Evolutionary conservation across 1,140 invertebrate genomes (phyloP), one percentile per base, ranked within the genome.

Genomic region (Leptinotarsa texana): DNA sequence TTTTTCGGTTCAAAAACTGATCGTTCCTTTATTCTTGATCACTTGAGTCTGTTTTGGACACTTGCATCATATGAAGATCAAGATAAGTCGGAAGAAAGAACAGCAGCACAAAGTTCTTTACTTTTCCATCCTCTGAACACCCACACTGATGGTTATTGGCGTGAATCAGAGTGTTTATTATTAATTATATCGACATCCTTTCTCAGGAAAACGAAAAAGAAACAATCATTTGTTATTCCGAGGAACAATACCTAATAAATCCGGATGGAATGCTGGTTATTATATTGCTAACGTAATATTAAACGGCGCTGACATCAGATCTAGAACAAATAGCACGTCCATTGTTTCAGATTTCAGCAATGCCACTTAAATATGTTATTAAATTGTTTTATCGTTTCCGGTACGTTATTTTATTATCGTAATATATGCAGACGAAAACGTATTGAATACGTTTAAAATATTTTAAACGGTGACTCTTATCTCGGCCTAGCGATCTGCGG

Each of bases 311-410:
- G 79, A 79, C 80, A 82, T 80, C 80, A 80, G 80, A 79, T 77
- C 73, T 73, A 78, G 78, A 82, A 79, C 78, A 79, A 81, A 79
- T 74, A 73, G 13, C n/a, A 71, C 49, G 62, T 74, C 81, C 77
- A 83, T 83, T 83, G 82, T 83, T 83, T 82, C 75, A 81, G 77
- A 83, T 83, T 83, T 82, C 82, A 82, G 74, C 80, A 80, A 80
- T 79, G 72, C 80, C 80, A 81, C 81, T 82, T 83, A 82, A 82
- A 83, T 83, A 82, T 83, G 82, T 83, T 83, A 83, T 83, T 83
- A 83, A 83, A 82, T 83, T 83, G 82, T 81, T 83, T 83, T 83
- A 83, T 81, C 79, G 76, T 79, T 83, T 83, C 82, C 82, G 79
- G 80, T 42, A 73, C 73, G 66, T 66, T 77, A 74, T 80, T 69